Conservation (phyloP, 2,797 vertebrate species). For the Rhabdomys pumilio region DNA sequence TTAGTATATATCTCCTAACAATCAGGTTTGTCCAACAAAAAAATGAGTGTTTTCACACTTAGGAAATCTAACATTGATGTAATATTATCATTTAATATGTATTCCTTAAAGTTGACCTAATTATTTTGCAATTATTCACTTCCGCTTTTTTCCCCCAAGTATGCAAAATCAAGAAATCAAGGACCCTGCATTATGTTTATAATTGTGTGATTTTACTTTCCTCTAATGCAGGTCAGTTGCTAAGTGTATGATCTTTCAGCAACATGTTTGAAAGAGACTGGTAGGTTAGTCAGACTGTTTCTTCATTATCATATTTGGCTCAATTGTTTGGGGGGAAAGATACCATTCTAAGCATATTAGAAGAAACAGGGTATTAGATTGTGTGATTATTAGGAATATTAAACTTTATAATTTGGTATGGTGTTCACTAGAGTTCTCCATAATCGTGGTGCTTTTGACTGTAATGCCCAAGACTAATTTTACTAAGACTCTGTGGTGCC, state of each 20-base stretch:
- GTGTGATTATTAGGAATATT: neutral
- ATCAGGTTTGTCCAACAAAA: conserved; percentile 7
- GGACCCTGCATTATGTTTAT: neutral
- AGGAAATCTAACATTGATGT: neutral
- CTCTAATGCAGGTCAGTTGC: neutral
- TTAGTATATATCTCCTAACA: neutral
- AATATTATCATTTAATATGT: neutral
- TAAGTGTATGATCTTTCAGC: neutral
- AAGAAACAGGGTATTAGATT: neutral
- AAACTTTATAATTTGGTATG: conserved; percentile 41
- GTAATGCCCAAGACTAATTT: neutral
- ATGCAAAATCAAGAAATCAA: conserved; percentile 47
- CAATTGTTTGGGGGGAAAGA: conserved; percentile 4
- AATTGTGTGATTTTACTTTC: neutral
- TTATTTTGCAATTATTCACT: neutral
- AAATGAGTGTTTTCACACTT: neutral
- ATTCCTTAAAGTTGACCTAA: conserved; percentile 16
- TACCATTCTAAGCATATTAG: neutral
- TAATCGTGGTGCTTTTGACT: neutral
- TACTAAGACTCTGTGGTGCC: neutral
- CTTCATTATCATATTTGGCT: neutral
- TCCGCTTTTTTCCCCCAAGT: neutral
- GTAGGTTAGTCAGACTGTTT: conserved; percentile 19
- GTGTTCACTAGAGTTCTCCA: conserved; percentile 18
- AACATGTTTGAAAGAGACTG: conserved; percentile 44